Percentiles rank a stretch among this genome's conserved stretches.
Evolutionary conservation across 2,113 vertebrate species (phyloP).

Genomic region (Myotis brandtii): DNA sequence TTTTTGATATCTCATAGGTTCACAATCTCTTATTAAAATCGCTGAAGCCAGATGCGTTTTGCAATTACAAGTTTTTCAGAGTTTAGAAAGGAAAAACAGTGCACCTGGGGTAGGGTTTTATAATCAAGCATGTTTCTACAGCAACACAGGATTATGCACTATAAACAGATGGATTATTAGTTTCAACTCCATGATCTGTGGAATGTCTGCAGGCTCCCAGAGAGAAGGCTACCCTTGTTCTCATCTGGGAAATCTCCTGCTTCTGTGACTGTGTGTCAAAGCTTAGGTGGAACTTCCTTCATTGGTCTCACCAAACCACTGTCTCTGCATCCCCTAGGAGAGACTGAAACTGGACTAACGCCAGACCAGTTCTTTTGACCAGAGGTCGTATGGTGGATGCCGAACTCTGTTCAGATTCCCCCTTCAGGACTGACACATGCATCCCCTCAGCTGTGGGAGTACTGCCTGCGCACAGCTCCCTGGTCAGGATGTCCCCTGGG

Average conservation of each 20-base stretch:
- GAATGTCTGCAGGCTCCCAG: background rate
- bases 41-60: background rate
- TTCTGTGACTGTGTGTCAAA: background rate
- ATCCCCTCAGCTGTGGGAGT: no score
- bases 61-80: constrained; percentile 18
- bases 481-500: background rate
- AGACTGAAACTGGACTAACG: background rate
- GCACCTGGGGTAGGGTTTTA: background rate
- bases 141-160: background rate
- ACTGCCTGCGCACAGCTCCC: background rate
- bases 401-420: background rate
- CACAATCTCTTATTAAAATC: background rate
- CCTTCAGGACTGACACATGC: background rate
- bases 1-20: background rate
- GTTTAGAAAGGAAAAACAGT: constrained; percentile 1
- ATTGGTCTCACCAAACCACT: background rate
- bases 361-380: background rate
- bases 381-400: accelerated
- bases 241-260: background rate
- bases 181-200: background rate
- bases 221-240: background rate
- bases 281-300: background rate
- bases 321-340: background rate
- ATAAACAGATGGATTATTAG: background rate
- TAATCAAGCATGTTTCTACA: constrained; percentile 21